A percentile compares a stretch with the other conserved stretches of the same genome.
Conservation (phyloP, 2,888 invertebrate species). For the Parnassius apollo region DNA sequence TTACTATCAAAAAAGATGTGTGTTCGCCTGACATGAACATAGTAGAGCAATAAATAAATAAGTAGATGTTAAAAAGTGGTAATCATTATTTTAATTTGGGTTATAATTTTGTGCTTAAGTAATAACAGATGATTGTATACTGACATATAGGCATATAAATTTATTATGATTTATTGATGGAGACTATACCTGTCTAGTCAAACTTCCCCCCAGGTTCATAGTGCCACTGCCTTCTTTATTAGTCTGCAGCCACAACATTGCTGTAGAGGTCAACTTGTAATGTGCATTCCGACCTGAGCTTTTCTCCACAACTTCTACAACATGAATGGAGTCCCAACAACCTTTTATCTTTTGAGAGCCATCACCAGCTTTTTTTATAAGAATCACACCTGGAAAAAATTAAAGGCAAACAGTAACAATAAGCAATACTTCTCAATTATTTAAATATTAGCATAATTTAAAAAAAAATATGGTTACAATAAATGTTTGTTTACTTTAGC, state of each 20-base stretch:
- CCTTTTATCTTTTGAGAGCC: slow-evolving; percentile 99
- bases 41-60: too few relatives aligned
- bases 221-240: slow-evolving; percentile 98
- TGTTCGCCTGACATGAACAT: too few relatives aligned
- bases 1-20: too few relatives aligned
- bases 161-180: too few relatives aligned
- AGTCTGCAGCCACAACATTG: slow-evolving; percentile 99
- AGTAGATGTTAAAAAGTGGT: too few relatives aligned
- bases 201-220: slow-evolving; percentile 99
- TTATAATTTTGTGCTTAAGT: neutral
- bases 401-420: neutral
- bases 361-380: slow-evolving; percentile 99
- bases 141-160: too few relatives aligned
- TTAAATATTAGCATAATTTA: neutral
- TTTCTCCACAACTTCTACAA: slow-evolving; percentile 99
- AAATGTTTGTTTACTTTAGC: too few relatives aligned
- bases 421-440: too few relatives aligned
- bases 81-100: neutral
- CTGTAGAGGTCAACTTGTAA: slow-evolving; percentile 99
- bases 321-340: slow-evolving; percentile 99
- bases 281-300: slow-evolving; percentile 96
- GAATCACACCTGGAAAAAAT: slow-evolving; percentile 89
- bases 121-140: too few relatives aligned
- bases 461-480: too few relatives aligned
- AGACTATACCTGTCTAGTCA: slow-evolving; percentile 94